Evolutionary conservation across 2,113 vertebrate genomes (phyloP), one percentile per base, ranked within the genome.

Genomic region (Pluvialis apricaria): DNA sequence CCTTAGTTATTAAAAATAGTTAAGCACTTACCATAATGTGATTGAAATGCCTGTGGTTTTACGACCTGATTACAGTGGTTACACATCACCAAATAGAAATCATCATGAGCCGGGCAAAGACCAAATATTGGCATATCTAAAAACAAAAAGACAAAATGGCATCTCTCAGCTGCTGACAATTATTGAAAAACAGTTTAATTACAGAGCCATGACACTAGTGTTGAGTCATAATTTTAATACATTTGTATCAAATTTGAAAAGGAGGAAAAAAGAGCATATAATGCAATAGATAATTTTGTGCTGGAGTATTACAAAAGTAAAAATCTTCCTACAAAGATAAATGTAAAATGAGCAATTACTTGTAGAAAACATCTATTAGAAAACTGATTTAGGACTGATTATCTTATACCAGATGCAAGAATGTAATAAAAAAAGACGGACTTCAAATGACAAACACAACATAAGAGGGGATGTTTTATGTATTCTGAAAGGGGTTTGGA

Each of bases 51-150:
- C 98, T 99, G 99, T 92, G 99, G 99, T 98, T 99, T 99, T 97
- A 99, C 99, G 97, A 99, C 99, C 98, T 99, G 99, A 98, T 99
- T 98, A 98, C 99, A 99, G 98, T 99, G 99, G 97, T 98, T 99
- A 99, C 99, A 99, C 98, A 99, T 99, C 98, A 99, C 99, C 98
- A 99, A 98, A 98, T 99, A 99, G 98, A 99, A 99, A 98, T 99
- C 99, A 96, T 99, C 99, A 94, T 99, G 99, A 96, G 99, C 99
- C 72, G 99, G 99, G 98, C 99, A 99, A 97, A 99, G 99, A 98
- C 99, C 99, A 98, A 99, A 99, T 98, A 99, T 99, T 97, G 99
- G 99, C 99, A 99, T 99, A 97, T 99, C 99, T 99, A 98, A 93
- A 98, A 97, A 89, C 97, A 94, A 98, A 96, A 97, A 96, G 97